Evolutionary conservation across 2,797 vertebrate species (phyloP).

Genomic region (Smutsia temminckii): DNA sequence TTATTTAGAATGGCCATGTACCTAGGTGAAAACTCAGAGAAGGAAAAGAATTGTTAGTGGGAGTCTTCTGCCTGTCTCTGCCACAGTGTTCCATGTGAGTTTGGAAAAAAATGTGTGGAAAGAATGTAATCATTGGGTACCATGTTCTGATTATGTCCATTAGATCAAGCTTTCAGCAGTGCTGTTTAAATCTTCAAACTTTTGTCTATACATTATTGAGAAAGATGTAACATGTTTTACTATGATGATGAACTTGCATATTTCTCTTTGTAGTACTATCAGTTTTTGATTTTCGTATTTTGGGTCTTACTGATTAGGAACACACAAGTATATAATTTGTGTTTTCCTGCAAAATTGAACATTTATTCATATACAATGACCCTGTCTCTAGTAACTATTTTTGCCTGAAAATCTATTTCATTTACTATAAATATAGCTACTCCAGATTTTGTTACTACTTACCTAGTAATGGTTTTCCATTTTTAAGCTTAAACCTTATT

Average conservation of each 20-base stretch:
- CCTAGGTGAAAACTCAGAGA: not conserved
- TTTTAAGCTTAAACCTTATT: not conserved
- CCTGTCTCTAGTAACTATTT: not conserved
- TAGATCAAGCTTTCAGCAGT: not conserved
- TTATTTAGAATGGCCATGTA: not conserved
- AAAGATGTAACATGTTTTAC: not conserved
- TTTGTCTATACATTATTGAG: not conserved
- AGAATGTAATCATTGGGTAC: not conserved
- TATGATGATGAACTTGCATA: not conserved
- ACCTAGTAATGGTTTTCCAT: not conserved
- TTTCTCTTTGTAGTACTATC: not conserved
- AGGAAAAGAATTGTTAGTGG: not conserved
- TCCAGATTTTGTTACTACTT: not conserved
- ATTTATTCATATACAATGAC: not conserved
- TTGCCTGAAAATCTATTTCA: conserved; percentile 5
- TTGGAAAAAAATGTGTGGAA: not conserved
- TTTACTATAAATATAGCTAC: not conserved
- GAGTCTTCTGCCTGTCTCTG: not conserved
- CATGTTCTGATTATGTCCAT: not conserved
- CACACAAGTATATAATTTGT: not conserved
- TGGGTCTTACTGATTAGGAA: not conserved
- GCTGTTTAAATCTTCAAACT: not conserved
- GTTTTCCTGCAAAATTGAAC: not conserved
- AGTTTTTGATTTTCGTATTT: not conserved
- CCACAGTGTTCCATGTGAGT: not conserved